Base-by-base conservation (phyloP, 2,888 invertebrate genomes). In the Pollenia griseotomentosa region DNA sequence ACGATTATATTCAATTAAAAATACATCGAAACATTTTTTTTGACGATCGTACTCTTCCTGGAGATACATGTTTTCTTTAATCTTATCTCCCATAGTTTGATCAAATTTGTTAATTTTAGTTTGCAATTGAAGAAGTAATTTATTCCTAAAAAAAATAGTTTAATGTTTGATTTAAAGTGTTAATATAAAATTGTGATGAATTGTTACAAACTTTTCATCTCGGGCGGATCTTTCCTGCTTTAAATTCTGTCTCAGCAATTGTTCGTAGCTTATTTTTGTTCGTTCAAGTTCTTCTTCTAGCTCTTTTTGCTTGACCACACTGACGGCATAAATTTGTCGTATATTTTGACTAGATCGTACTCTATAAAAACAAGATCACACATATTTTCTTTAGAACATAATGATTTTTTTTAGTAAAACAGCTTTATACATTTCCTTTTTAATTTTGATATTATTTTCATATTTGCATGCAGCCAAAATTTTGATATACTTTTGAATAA, bases 21-120 rank as follows among this genome's bases (percentile, higher is more conserved):
- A 93, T 2, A 90, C 87, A 11, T 91, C 89, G 1, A 92, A 89
- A 1, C 88, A 68, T n/a, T 85, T 78, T 4, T 90, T 89, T 7
- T 90, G 89, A 11, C 80, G 86, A 9, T 90, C 87, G 33, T 90
- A 89, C 23, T 89, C 80, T 2, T 90, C 90, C 57, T 88, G 86
- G 0, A 93, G 86, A 3, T 89, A 74, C 4, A 90, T 40, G 48
- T 91, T 90, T 84, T 93, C 92, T 10, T 88, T 79, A 23, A 90
- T 90, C 87, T 92, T 92, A 6, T 93, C 92, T 3, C 90, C 90
- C 79, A 93, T 91, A 46, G 90, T 89, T 51, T 89, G 88, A 74
- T 93, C 93, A 77, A 92, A 93, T 88, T 91, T 93, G 14, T 89
- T 91, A 1, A 93, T 86, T 11, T 92, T 85, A 3, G 88, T 86